Evolutionary conservation across 2,888 invertebrate species (phyloP).

Genomic region (Lasioglossum vierecki): DNA sequence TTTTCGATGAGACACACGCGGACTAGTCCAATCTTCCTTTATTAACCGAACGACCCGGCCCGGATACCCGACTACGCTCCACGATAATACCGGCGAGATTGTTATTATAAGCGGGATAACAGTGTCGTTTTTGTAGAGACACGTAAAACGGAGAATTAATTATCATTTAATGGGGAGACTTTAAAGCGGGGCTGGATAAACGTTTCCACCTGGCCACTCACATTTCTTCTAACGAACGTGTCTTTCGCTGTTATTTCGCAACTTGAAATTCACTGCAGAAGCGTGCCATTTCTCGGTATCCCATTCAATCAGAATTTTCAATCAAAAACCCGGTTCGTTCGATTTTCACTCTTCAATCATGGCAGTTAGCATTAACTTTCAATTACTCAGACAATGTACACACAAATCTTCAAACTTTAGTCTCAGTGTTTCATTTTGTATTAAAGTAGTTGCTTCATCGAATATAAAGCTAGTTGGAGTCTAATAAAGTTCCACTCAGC

Average conservation of each 20-base stretch:
- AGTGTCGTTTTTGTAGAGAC: background rate
- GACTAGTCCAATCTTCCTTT: slow-evolving; percentile 41
- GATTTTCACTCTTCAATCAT: background rate
- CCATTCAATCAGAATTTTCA: background rate
- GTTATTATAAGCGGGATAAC: slow-evolving; percentile 38
- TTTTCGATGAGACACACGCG: slow-evolving; percentile 12
- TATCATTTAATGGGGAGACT: slow-evolving; percentile 31
- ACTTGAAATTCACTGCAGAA: background rate
- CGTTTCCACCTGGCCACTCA: background rate
- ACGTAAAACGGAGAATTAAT: slow-evolving; percentile 30
- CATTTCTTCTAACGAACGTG: background rate
- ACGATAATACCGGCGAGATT: slow-evolving; percentile 15
- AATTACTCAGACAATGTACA: too few relatives aligned
- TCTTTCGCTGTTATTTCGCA: too few relatives aligned
- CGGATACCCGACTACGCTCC: background rate
- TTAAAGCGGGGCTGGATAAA: slow-evolving; percentile 2
- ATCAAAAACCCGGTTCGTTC: background rate
- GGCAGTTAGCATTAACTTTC: background rate
- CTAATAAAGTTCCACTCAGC: too few relatives aligned
- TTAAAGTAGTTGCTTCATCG: too few relatives aligned
- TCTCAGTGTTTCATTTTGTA: too few relatives aligned
- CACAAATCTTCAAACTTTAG: too few relatives aligned
- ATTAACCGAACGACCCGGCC: slow-evolving; percentile 25
- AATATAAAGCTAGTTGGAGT: too few relatives aligned
- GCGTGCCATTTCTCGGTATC: too few relatives aligned